Evolutionary conservation across 2,113 vertebrate species (phyloP), one percentile per base, ranked within the genome.

Genomic region (Caranx ignobilis): DNA sequence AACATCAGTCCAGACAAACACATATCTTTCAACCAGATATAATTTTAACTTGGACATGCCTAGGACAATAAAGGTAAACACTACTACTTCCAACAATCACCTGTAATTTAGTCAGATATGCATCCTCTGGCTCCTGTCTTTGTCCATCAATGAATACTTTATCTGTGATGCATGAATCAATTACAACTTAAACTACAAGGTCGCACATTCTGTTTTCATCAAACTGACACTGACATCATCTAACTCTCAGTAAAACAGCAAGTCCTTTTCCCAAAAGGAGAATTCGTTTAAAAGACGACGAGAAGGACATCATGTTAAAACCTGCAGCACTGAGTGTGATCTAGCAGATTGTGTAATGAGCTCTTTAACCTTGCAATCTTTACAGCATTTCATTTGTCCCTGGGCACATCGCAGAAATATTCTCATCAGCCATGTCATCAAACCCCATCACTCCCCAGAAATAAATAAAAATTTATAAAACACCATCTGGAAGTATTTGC

Each of bases 401-500:
- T n/a, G 77, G 81, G 89, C 62, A 50, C 77, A 75, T 81, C 75
- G 67, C 74, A 75, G 79, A 90, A 86, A 83, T 83, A 79, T 83
- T 85, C 72, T 81, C 71, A 87, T 84, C 68, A 77, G 79, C 79
- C 78, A 47, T 88, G 82, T 67, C 60, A 83, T 61, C 62, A 87
- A 86, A 90, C 81, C 41, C 47, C 82, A 87, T 92, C 73, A 76
- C 59, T 84, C 88, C 85, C 65, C 62, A 72, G 77, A 81, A 88
- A 82, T 82, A 86, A 84, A 88, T 82, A 80, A 81, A 91, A 79
- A 85, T 59, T 48, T 73, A 84, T 88, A 79, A 85, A 81, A 83
- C 81, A 87, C 79, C 88, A 92, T 90, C 86, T 92, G 90, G 86
- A 87, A 86, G 84, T 85, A 87, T 77, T 87, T 65, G 77, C 60